A percentile compares a stretch with the other conserved stretches of the same genome.
phyloP scores from a whole-genome alignment of 2,888 invertebrate species.

The Deilephila elpenor region DNA sequence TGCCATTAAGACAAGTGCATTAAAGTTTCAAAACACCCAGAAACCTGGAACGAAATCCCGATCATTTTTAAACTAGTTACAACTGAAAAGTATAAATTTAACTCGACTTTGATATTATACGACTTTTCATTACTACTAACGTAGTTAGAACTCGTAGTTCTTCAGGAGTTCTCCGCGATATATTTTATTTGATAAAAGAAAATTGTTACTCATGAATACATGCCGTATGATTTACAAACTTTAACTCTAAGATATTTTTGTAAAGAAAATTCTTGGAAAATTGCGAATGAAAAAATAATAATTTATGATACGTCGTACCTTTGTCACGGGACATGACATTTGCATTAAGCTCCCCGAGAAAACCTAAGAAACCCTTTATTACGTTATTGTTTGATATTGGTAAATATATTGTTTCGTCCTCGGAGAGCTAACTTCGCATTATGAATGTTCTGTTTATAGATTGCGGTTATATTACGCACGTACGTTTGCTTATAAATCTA shows the following conservation, averaged over 20 bases:
- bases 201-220: neutral
- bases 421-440: neutral
- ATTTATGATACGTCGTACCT: constrained; percentile 24
- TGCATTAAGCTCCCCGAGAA: constrained; percentile 22
- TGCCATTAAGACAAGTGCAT: no score
- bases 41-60: no score
- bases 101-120: no score
- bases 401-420: constrained; percentile 9
- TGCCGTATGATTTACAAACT: neutral
- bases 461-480: no score
- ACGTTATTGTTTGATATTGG: neutral
- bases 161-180: no score
- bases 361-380: constrained; percentile 1
- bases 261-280: neutral
- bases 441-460: neutral
- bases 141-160: no score
- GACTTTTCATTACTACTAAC: no score
- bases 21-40: no score
- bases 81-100: no score
- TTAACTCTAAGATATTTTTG: neutral
- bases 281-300: neutral
- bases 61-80: no score
- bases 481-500: no score
- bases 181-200: no score
- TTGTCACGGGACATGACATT: constrained; percentile 27